Base-by-base conservation (phyloP, 2,888 invertebrate species). In the Hyles lineata region DNA sequence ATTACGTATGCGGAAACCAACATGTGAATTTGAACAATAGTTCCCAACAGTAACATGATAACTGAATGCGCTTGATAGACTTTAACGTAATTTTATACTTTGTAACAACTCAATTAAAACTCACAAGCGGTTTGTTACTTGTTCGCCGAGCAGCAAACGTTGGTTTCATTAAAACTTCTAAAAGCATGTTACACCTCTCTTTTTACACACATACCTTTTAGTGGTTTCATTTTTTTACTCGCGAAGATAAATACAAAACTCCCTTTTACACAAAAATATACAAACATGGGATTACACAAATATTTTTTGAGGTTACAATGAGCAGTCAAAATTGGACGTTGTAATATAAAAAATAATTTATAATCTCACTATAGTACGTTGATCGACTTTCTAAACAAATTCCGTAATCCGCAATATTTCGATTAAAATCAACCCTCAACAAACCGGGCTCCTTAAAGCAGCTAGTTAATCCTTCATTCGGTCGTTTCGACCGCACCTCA, bases 41-140 rank as follows among this genome's bases (percentile, higher is more conserved):
- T 11, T 6, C 23, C 43, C 9, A 21, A 7, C 21, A 43, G 43
- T 6, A 67, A 67, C 21, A 15, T 67, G 63, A 67, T 43, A 67
- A 21, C 63, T 67, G 43, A 43, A 67, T 23, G 43, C 52, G 70
- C 55, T 55, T 58, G 9, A 55, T 21, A 6, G 52, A 71, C 32
- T 29, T 59, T 71, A 71, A 17, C 23, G 43, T 71, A 60, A 60
- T 60, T 71, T 60, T 43, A 67, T 23, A 58, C 60, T 71, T 29
- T 62, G 21, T 62, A 55, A 43, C 29, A n/a, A 71, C 52, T 52
- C 74, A 74, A 74, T 74, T 74, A 74, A 74, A 70, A 74, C 60
- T 72, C 32, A 29, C 55, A n/a, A n/a, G 62, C 29, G 58, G 35
- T 29, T 35, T 59, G 43, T 74, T 62, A 52, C 72, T 61, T 71